phyloP scores from a whole-genome alignment of 2,797 vertebrate genomes.

The Orientallactaga sibirica region DNA sequence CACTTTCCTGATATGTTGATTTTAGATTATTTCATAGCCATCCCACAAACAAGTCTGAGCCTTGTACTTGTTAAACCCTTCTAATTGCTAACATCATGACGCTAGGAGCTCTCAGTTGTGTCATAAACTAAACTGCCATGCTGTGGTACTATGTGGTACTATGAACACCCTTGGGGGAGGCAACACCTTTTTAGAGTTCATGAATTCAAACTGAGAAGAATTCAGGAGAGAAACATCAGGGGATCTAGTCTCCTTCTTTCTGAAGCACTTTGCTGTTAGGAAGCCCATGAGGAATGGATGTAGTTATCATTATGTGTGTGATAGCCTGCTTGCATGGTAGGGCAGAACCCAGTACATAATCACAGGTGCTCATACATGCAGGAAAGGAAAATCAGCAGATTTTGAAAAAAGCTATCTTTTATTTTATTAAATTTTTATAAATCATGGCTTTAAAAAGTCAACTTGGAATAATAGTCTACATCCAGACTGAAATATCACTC shows the following conservation, averaged over 20 bases:
- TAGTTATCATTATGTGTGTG: too few relatives aligned
- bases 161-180: not conserved
- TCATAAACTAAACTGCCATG: not conserved
- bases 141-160: not conserved
- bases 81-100: not conserved
- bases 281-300: not conserved
- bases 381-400: slow-evolving; percentile 42
- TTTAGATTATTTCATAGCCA: not conserved
- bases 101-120: not conserved
- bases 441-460: slow-evolving; percentile 60
- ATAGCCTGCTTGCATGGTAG: not conserved
- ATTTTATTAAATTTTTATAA: slow-evolving; percentile 60
- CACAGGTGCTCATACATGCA: not conserved
- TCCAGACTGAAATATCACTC: slow-evolving; percentile 68
- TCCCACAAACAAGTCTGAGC: not conserved
- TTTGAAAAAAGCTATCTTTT: slow-evolving; percentile 59
- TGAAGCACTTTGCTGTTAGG: not conserved
- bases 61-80: slow-evolving; percentile 17
- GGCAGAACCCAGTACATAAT: not conserved
- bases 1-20: not conserved
- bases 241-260: not conserved
- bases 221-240: not conserved
- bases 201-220: not conserved
- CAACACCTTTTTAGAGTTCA: not conserved
- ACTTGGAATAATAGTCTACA: slow-evolving; percentile 59